Conservation (phyloP, 2,113 vertebrate species). For the Morone saxatilis region DNA sequence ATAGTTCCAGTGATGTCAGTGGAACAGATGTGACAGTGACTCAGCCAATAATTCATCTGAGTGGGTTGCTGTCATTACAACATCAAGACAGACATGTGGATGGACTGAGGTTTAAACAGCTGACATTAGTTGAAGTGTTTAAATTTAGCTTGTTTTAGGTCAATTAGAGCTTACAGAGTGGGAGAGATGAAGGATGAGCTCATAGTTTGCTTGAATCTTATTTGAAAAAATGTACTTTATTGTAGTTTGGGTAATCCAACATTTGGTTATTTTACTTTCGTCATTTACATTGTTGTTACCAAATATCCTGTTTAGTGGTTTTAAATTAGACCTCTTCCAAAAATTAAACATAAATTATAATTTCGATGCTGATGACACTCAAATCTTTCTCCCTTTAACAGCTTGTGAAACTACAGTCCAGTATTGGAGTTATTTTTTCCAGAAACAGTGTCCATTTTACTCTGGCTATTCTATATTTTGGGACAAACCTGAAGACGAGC, state of each 20-base stretch:
- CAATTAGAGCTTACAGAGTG: neutral
- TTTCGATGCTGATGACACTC: too few relatives aligned
- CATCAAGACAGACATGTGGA: neutral
- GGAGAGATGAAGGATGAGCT: neutral
- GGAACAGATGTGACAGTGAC: conserved; percentile 25
- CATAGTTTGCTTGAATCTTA: neutral
- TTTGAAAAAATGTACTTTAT: too few relatives aligned
- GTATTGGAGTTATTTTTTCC: too few relatives aligned
- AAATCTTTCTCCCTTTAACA: neutral
- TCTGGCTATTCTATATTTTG: neutral
- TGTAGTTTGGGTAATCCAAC: too few relatives aligned
- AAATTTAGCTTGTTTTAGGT: neutral
- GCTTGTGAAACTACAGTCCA: neutral
- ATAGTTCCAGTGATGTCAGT: conserved; percentile 29
- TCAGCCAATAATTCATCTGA: conserved; percentile 9
- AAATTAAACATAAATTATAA: too few relatives aligned
- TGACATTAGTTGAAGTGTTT: too few relatives aligned
- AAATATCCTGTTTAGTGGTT: too few relatives aligned
- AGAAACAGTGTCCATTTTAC: too few relatives aligned
- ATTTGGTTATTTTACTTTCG: too few relatives aligned
- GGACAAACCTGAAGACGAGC: neutral
- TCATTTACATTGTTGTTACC: too few relatives aligned
- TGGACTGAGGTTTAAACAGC: neutral
- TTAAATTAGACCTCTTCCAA: too few relatives aligned
- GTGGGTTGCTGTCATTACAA: conserved; percentile 29